Evolutionary conservation across 2,888 invertebrate species (phyloP).

Genomic region (Drosophila atripex): DNA sequence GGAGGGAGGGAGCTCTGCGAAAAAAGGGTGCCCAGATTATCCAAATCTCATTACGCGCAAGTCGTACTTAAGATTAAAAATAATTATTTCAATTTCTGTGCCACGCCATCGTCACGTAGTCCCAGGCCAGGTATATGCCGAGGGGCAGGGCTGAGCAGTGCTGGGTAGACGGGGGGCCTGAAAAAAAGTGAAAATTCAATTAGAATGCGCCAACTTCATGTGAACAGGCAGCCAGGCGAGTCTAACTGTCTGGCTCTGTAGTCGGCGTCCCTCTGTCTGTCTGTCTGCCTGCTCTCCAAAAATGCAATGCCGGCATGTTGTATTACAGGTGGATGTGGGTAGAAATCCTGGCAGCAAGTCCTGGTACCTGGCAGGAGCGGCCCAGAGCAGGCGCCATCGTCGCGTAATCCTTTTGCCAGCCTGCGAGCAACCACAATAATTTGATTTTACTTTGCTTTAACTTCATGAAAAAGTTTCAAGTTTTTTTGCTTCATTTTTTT

Average conservation of each 20-base stretch:
- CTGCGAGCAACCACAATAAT: constrained; percentile 72
- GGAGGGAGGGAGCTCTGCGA: constrained; percentile 8
- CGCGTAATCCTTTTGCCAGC: constrained; percentile 73
- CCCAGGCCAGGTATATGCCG: constrained; percentile 24
- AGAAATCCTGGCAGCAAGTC: constrained; percentile 1
- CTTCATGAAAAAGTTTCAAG: constrained; percentile 78
- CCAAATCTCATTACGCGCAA: constrained; percentile 78
- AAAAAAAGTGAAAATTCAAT: constrained; percentile 77
- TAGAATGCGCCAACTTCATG: constrained; percentile 75
- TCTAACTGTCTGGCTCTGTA: constrained; percentile 63
- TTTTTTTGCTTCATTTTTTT: constrained; percentile 53
- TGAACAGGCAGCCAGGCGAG: constrained; percentile 59
- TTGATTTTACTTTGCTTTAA: constrained; percentile 79
- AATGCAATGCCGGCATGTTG: constrained; percentile 67
- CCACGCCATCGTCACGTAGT: constrained; percentile 67
- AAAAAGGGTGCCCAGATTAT: constrained; percentile 62
- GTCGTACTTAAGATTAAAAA: constrained; percentile 79
- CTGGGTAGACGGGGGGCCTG: neutral
- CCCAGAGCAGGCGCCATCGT: constrained; percentile 18
- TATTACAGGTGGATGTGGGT: constrained; percentile 51
- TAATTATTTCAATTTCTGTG: constrained; percentile 76
- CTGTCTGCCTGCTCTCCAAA: constrained; percentile 36
- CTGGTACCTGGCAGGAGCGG: neutral
- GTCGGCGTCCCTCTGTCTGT: constrained; percentile 15
- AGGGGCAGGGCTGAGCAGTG: neutral